phyloP scores from a whole-genome alignment of 2,888 invertebrate genomes.

The Drosophila barbarae region DNA sequence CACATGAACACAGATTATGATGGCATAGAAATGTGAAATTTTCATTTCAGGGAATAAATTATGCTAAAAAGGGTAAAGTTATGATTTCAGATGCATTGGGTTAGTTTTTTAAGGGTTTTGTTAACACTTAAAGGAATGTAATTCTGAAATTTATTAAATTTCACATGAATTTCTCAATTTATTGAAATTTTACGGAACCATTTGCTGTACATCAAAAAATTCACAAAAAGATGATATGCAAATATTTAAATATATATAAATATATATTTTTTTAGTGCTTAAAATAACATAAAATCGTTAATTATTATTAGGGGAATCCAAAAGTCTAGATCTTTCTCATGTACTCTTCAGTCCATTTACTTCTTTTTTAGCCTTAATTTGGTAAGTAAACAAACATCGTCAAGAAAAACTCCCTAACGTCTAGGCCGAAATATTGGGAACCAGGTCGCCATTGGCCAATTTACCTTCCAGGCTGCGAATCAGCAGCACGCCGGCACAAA shows the following conservation, averaged over 20 bases:
- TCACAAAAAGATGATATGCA: background rate
- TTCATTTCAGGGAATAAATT: conserved; percentile 7
- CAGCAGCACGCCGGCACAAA: conserved; percentile 17
- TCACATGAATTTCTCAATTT: too few relatives aligned
- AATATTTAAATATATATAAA: background rate
- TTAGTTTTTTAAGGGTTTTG: background rate
- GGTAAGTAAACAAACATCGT: conserved; percentile 3
- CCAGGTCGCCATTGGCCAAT: conserved; percentile 1
- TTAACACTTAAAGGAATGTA: too few relatives aligned
- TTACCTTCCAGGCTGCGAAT: conserved; percentile 29
- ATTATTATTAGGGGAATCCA: background rate
- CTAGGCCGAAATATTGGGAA: conserved; percentile 3
- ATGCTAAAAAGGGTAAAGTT: background rate
- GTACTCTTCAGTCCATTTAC: background rate
- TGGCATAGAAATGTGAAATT: conserved; percentile 14
- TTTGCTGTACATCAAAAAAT: background rate
- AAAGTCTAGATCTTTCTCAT: background rate
- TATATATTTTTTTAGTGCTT: background rate
- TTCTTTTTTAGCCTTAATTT: conserved; percentile 4
- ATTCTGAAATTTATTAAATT: background rate
- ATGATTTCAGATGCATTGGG: background rate
- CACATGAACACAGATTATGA: conserved; percentile 12
- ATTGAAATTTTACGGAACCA: background rate
- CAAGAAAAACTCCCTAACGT: background rate
- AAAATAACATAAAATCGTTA: background rate